Conservation (phyloP, 2,113 vertebrate genomes). For the Pholis gunnellus region DNA sequence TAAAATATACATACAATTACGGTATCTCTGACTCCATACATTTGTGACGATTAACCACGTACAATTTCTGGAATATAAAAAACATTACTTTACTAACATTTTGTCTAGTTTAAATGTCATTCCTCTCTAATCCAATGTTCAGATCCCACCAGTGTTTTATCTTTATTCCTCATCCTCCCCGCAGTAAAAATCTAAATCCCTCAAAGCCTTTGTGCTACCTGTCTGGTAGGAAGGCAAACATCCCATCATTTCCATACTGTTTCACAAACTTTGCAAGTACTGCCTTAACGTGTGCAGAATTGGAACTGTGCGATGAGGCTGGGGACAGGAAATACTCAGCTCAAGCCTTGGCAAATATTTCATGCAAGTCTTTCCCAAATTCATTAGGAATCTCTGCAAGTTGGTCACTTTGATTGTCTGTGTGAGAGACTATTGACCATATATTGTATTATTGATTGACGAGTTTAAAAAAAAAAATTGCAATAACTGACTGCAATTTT, state of each 20-base stretch:
- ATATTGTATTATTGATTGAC: no score
- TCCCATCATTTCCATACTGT: slow-evolving; percentile 35
- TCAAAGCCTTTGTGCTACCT: slow-evolving; percentile 49
- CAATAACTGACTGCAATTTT: background rate
- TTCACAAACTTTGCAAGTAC: slow-evolving; percentile 46
- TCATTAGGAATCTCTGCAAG: background rate
- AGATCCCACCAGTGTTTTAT: slow-evolving; percentile 21
- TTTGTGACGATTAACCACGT: background rate
- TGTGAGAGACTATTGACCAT: background rate
- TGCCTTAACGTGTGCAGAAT: slow-evolving; percentile 39
- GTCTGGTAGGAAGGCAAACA: slow-evolving; percentile 54
- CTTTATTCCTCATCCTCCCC: slow-evolving; percentile 22
- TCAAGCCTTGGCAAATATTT: slow-evolving; percentile 27
- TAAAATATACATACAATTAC: background rate
- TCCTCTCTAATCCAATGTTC: slow-evolving; percentile 25
- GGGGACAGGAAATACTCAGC: slow-evolving; percentile 14
- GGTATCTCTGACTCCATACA: background rate
- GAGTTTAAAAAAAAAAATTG: background rate
- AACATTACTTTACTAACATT: background rate
- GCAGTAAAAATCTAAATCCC: slow-evolving; percentile 36
- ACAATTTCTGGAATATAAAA: background rate
- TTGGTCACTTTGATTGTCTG: background rate
- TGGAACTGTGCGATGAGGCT: slow-evolving; percentile 12
- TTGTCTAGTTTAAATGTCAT: slow-evolving; percentile 20
- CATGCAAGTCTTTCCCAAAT: slow-evolving; percentile 11